A percentile compares a stretch with the other conserved stretches of the same genome.
These are phyloP conservation scores for Dione juno DNA, from an alignment of 2,888 invertebrate species.

Conservation along the genomic window DNA sequence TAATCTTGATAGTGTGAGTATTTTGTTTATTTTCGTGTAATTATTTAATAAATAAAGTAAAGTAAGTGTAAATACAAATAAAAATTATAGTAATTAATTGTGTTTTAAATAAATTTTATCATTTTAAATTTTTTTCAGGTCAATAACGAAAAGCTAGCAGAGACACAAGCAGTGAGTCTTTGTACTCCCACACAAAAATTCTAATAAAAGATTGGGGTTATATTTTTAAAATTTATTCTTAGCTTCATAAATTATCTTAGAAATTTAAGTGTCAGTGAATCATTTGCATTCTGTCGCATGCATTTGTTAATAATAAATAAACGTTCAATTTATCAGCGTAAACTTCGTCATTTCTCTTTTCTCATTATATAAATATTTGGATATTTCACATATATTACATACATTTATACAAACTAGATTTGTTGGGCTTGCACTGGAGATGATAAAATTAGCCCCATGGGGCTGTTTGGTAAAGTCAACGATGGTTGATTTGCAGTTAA, in stretches of 20 bases:
- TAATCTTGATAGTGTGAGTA: constrained; percentile 43
- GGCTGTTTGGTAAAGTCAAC: constrained; percentile 61
- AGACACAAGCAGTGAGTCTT: constrained; percentile 70
- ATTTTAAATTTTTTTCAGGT: constrained; percentile 51
- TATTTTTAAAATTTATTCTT: neutral
- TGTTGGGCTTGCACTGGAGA: constrained; percentile 25
- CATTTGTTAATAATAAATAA: neutral
- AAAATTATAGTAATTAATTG: neutral
- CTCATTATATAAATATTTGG: neutral
- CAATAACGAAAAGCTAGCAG: constrained; percentile 48
- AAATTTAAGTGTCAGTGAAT: neutral
- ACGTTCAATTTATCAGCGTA: no score
- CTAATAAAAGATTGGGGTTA: no score
- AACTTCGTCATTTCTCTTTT: neutral
- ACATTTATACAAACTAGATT: constrained; percentile 10
- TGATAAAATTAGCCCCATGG: constrained; percentile 33
- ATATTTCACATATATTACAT: neutral
- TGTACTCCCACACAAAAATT: constrained; percentile 70
- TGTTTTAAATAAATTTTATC: neutral
- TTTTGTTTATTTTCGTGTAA: constrained; percentile 5
- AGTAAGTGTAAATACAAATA: neutral
- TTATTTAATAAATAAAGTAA: no score
- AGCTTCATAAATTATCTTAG: neutral
- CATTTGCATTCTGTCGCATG: neutral
- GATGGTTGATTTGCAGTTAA: constrained; percentile 66